phyloP scores from a whole-genome alignment of 2,888 invertebrate species.

The Camptogramma bilineatum region DNA sequence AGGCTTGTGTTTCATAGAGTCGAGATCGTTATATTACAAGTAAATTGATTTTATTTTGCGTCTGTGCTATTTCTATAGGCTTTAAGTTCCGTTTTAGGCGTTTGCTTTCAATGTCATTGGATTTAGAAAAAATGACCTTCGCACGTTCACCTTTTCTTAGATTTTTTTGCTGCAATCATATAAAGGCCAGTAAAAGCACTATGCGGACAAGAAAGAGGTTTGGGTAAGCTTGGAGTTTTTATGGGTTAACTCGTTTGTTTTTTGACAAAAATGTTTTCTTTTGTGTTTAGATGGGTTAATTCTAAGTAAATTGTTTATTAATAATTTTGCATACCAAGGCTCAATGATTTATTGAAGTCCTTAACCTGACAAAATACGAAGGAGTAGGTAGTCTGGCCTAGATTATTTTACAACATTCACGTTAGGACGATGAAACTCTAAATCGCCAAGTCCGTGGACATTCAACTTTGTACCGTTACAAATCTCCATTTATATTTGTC shows the following conservation, averaged over 20 bases:
- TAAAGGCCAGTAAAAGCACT: slow-evolving; percentile 29
- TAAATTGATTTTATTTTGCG: slow-evolving; percentile 33
- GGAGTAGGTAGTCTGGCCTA: slow-evolving; percentile 16
- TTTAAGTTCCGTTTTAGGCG: slow-evolving; percentile 36
- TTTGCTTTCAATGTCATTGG: slow-evolving; percentile 67
- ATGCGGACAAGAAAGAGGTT: slow-evolving; percentile 25
- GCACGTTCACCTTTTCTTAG: slow-evolving; percentile 63
- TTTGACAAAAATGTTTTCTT: background rate
- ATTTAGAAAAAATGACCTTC: slow-evolving; percentile 61
- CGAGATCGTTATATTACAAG: slow-evolving; percentile 49
- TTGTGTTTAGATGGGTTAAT: background rate
- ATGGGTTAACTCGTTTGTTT: background rate
- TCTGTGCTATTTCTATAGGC: slow-evolving; percentile 32
- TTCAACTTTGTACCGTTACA: slow-evolving; percentile 54
- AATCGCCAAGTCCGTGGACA: slow-evolving; percentile 52
- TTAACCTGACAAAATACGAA: slow-evolving; percentile 9
- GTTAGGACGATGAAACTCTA: slow-evolving; percentile 45
- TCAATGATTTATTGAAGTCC: slow-evolving; percentile 18
- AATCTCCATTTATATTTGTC: slow-evolving; percentile 41
- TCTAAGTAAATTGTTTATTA: background rate
- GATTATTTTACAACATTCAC: slow-evolving; percentile 44
- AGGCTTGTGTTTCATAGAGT: slow-evolving; percentile 68
- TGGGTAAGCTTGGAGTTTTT: slow-evolving; percentile 12
- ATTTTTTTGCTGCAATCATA: slow-evolving; percentile 42
- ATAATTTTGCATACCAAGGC: no score